Evolutionary conservation across 2,113 vertebrate species (phyloP).

Genomic region (Dinomys branickii): DNA sequence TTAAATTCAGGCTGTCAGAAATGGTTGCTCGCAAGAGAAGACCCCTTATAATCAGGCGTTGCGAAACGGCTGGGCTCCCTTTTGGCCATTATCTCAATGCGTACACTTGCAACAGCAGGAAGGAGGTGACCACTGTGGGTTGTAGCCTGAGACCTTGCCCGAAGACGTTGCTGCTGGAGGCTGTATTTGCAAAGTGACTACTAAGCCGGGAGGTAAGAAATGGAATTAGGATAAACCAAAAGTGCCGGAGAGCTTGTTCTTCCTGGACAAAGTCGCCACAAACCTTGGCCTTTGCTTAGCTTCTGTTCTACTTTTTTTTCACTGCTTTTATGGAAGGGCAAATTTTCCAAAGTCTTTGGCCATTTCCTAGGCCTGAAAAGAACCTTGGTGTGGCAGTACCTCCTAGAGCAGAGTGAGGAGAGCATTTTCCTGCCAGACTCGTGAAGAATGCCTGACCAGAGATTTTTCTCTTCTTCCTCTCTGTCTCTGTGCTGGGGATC

Average conservation of each 20-base stretch:
- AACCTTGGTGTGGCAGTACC: not conserved
- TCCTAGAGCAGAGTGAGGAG: not conserved
- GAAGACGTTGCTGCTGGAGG: not conserved
- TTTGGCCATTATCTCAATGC: not conserved
- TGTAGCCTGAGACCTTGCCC: not conserved
- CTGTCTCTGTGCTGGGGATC: not conserved
- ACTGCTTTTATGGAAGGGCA: not conserved
- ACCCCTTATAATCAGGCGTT: not conserved
- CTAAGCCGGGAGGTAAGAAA: not conserved
- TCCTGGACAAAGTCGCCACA: not conserved
- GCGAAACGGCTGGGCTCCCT: not conserved
- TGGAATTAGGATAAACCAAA: no score
- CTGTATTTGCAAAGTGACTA: not conserved
- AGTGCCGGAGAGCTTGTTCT: not conserved
- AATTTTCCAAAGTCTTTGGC: not conserved
- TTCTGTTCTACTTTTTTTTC: not conserved
- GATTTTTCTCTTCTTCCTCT: not conserved
- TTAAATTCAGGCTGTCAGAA: not conserved
- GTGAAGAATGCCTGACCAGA: not conserved
- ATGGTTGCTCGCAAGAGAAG: not conserved
- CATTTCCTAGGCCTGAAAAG: not conserved
- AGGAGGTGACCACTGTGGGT: not conserved
- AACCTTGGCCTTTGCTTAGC: not conserved
- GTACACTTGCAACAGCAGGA: not conserved
- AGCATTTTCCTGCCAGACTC: not conserved